phyloP scores from a whole-genome alignment of 2,797 vertebrate genomes.

The Acanthornis magna region DNA sequence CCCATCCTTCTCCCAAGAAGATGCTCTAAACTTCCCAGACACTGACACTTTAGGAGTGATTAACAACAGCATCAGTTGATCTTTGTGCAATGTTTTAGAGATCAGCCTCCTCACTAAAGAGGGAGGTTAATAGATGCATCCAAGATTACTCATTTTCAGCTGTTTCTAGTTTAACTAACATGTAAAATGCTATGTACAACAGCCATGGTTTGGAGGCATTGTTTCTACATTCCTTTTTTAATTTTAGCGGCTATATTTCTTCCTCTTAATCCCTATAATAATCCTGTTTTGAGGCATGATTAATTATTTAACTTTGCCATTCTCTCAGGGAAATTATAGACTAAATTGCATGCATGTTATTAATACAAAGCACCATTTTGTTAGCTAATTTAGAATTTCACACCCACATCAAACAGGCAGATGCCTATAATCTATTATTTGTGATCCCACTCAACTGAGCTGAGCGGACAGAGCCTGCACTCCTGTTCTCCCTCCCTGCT shows the following conservation, averaged over 20 bases:
- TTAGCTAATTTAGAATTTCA: conserved; percentile 58
- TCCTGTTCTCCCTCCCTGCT: neutral
- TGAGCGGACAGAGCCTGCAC: neutral
- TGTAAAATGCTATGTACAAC: conserved; percentile 35
- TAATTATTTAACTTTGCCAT: conserved; percentile 66
- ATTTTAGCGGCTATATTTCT: conserved; percentile 57
- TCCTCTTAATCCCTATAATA: conserved; percentile 53
- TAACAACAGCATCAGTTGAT: conserved; percentile 18
- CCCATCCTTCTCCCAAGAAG: neutral
- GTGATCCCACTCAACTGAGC: neutral
- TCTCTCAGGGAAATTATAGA: conserved; percentile 47
- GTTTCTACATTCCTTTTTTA: conserved; percentile 48
- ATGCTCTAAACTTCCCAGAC: neutral
- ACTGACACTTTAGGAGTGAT: neutral
- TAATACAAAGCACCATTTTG: conserved; percentile 63
- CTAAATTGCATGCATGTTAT: conserved; percentile 45
- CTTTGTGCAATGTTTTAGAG: conserved; percentile 3
- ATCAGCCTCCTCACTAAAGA: conserved; percentile 4
- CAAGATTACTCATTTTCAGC: conserved; percentile 59
- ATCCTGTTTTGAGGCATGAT: conserved; percentile 49
- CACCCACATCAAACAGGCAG: conserved; percentile 60
- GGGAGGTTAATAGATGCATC: conserved; percentile 37
- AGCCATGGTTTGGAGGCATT: conserved; percentile 51
- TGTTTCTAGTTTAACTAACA: conserved; percentile 62
- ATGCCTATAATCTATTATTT: conserved; percentile 60